Evolutionary conservation across 2,797 vertebrate species (phyloP), one percentile per base, ranked within the genome.

Genomic region (Chelon auratus): DNA sequence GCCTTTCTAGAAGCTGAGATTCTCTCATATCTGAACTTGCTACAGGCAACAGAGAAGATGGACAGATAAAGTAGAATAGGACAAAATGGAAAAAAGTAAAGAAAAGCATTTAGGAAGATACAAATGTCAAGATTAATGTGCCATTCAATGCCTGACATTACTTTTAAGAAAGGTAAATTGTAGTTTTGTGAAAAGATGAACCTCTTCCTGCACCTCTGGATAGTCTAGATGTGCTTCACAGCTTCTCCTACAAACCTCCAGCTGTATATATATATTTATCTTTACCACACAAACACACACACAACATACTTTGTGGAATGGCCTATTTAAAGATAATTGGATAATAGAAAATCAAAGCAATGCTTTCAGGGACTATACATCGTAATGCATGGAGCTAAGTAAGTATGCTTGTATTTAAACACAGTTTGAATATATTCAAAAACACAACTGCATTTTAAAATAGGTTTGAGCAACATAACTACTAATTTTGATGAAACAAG

Each of bases 111-210:
- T 61, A 62, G 50, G 50, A 62, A 33, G 15, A 56, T 62, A 70
- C 48, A 66, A 39, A 60, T 56, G 47, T 71, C n/a, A 24, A 42
- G 63, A 84, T 82, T 55, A 81, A 82, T 75, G 68, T 68, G 24
- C 40, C 58, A 45, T 68, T 72, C 53, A 37, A 22, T 47, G 55
- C 36, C 55, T 65, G 60, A 26, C 63, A 22, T 73, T 24, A 20
- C 79, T 78, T 77, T 78, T 89, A 81, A 78, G 81, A 72, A 15
- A 50, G 55, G 59, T 48, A 69, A 79, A 74, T 78, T 54, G 47
- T 47, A 14, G 47, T 77, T 85, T 86, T 85, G 74, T 67, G 65
- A 80, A 72, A 77, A 50, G 62, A 75, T 61, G 72, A 83, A 51
- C 63, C 66, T 61, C 74, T 73, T 69, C 59, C 62, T 18, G 39